These are phyloP conservation scores for Leucophenga maculata DNA, from an alignment of 2,888 invertebrate species.

Conservation along the genomic window DNA sequence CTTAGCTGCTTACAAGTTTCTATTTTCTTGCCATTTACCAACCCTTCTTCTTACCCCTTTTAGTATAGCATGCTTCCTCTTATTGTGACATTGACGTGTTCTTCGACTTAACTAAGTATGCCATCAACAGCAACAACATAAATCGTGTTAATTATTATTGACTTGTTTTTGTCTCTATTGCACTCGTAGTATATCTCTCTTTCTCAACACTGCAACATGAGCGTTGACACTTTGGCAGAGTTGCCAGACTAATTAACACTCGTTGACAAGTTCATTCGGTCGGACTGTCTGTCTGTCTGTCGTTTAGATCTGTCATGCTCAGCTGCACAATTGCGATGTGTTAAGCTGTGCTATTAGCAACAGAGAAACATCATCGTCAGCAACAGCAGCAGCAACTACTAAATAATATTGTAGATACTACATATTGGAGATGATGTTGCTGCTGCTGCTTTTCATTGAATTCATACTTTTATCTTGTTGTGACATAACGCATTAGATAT, in stretches of 20 bases:
- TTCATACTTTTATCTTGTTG: conserved; percentile 23
- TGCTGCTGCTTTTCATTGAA: no score
- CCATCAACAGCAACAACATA: not conserved
- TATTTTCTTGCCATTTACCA: not conserved
- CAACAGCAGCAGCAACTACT: no score
- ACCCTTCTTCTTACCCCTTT: not conserved
- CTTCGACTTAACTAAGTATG: conserved; percentile 7
- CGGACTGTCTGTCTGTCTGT: conserved; percentile 52
- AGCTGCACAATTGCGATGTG: conserved; percentile 24
- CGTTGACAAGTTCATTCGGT: conserved; percentile 66
- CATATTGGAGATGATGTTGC: no score
- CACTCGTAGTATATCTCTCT: not conserved
- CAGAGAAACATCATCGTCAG: conserved; percentile 33
- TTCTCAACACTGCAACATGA: not conserved
- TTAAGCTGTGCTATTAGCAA: conserved; percentile 42
- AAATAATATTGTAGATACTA: no score
- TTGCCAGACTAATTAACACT: conserved; percentile 57
- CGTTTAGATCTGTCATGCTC: conserved; percentile 27
- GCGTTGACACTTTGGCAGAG: not conserved
- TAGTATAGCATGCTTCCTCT: no score
- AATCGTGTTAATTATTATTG: conserved; percentile 8
- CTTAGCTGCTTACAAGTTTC: not conserved
- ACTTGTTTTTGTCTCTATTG: not conserved
- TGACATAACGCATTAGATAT: conserved; percentile 12
- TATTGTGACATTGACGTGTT: no score